Base-by-base conservation (phyloP, 2,797 vertebrate species). In the Pangasius larnaudii region DNA sequence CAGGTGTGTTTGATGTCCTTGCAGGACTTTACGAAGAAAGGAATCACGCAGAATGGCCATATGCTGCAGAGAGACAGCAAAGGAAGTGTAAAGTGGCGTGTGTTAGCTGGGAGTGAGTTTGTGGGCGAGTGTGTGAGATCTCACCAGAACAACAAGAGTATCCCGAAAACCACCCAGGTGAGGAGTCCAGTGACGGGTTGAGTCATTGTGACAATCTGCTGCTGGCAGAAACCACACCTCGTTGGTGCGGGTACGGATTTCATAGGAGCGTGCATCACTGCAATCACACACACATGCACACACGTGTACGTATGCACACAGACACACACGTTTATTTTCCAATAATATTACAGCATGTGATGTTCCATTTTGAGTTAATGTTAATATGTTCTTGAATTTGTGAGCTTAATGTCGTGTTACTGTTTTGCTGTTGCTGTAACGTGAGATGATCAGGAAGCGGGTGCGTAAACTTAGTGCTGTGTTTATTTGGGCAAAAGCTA, bases 181-280 rank as follows among this genome's bases (percentile, higher is more conserved):
- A 95, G 87, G 16, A 74, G 0, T 0, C 97, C 96, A 7, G 39
- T 88, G 1, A 84, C 93, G 89, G 95, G 69, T 53, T 84, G 58
- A 0, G 86, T 85, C 33, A 36, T 84, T 0, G 96, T 97, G 71
- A 96, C 81, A 7, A 97, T 91, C 16, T 51, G 91, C 87, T 84
- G 92, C 59, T 93, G 92, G 81, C 97, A 97, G 56, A 90, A 79
- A 13, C 94, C 94, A 84, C 97, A 97, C 53, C 46, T 77, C 74
- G 94, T 96, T 84, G 92, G 92, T 30, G 93, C 94, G 0, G 96
- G 92, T 61, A 9, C 0, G 0, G 94, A 90, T 0, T 7, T 59
- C 0, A 92, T 91, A 1, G 0, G 1, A 10, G 77, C 8, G 67
- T 93, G 88, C 19, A 90, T 3, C 39, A 94, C 7, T 82, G 94